Conservation (phyloP, 2,113 vertebrate species). For the Brienomyrus longianalis region DNA sequence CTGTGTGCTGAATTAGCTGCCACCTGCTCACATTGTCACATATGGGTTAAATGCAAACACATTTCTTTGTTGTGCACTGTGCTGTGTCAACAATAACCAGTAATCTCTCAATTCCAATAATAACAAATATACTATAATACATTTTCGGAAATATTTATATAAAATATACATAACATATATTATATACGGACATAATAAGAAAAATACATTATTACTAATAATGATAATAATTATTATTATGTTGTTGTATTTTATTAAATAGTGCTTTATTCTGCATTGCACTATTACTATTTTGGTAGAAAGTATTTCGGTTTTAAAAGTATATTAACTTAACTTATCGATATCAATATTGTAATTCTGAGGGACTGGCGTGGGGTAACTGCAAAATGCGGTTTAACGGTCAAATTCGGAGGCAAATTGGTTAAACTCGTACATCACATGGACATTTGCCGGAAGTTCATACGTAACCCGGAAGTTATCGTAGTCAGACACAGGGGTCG, state of each 20-base stretch:
- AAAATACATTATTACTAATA: not conserved
- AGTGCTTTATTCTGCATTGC: not conserved
- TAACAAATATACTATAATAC: no score
- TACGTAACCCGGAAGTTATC: slow-evolving; percentile 25
- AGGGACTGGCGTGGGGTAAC: not conserved
- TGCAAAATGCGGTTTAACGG: not conserved
- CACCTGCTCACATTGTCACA: no score
- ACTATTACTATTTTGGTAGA: not conserved
- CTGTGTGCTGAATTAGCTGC: no score
- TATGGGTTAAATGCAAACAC: no score
- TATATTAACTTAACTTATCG: not conserved
- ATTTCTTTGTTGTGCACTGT: no score
- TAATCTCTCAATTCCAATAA: no score
- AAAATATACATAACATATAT: no score
- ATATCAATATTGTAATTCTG: not conserved
- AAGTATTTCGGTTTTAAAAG: not conserved
- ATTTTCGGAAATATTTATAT: no score
- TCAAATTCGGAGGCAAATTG: not conserved
- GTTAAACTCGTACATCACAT: not conserved
- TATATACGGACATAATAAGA: not conserved
- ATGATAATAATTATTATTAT: not conserved
- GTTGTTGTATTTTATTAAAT: not conserved
- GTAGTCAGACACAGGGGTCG: not conserved
- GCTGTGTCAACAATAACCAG: no score
- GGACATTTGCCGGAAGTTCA: slow-evolving; percentile 13